phyloP scores from a whole-genome alignment of 2,797 vertebrate genomes.

The Pseudochirops cupreus region DNA sequence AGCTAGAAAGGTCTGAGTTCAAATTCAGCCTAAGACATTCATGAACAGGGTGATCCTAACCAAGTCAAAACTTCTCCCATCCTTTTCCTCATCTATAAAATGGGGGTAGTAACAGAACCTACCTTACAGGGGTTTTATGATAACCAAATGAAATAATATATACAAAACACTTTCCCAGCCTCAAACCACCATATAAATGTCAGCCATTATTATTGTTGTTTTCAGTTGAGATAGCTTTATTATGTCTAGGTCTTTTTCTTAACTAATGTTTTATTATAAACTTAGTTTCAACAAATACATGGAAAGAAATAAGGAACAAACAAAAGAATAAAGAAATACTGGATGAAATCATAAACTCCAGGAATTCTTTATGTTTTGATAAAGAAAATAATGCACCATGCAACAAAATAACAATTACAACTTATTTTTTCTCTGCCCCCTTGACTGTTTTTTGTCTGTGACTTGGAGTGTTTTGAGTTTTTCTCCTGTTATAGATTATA shows the following conservation, averaged over 20 bases:
- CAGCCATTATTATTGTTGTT: background rate
- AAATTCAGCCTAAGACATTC: background rate
- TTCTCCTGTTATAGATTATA: background rate
- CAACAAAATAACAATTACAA: background rate
- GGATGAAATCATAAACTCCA: background rate
- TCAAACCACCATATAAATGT: background rate
- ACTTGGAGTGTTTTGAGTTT: background rate
- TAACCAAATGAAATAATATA: background rate
- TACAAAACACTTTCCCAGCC: background rate
- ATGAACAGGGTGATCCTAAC: background rate
- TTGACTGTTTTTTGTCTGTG: background rate
- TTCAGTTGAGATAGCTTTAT: background rate
- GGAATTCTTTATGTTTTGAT: background rate
- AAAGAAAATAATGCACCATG: background rate
- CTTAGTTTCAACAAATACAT: background rate
- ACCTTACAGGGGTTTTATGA: background rate
- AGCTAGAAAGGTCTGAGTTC: background rate
- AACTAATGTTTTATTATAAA: background rate
- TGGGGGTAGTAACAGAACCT: background rate
- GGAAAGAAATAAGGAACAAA: background rate
- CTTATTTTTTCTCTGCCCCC: background rate
- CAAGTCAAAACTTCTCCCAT: background rate
- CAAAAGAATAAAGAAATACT: background rate
- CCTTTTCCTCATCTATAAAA: background rate
- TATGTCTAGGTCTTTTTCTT: background rate